Base-by-base conservation (phyloP, 2,113 vertebrate genomes). In the Puffinus mauretanicus region DNA sequence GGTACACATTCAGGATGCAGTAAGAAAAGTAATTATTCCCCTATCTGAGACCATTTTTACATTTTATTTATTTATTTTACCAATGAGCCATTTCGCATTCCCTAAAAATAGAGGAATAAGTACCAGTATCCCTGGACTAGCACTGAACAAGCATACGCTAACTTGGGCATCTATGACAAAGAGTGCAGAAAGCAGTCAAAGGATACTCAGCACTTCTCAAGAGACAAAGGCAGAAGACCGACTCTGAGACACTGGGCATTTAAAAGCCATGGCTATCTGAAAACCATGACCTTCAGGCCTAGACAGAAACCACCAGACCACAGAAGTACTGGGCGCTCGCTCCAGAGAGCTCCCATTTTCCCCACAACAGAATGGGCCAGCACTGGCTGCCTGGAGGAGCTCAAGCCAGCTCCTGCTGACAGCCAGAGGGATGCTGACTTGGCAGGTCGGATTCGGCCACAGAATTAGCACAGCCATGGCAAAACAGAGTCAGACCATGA, bases 401-500 rank as follows among this genome's bases (percentile, higher is more conserved):
- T 2, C 40, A 95, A 62, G 46, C 34, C 62, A 90, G 64, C 49
- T 80, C 93, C 91, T 10, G 10, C 57, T 73, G 79, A 40, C 67
- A 86, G 51, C n/a, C 65, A 71, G 44, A 71, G 24, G 52, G 69
- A 71, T 47, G 78, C 55, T 72, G 84, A 79, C 83, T 82, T 67
- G 69, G 86, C 73, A 89, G 52, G 72, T 52, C 91, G 16, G 60
- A 67, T 62, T 70, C 5, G 3, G 81, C 55, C 64, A 83, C 64
- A 88, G 54, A 88, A 71, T 25, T 16, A 73, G 67, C 46, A 77
- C 14, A 66, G 73, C 87, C 73, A 89, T 66, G 38, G 67, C 89
- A 91, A 89, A 75, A 46, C 60, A 94, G 51, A 81, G 72, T 30
- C 64, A 94, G 36, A 81, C 51, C 55, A 89, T 24, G 49, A 93